These are phyloP conservation scores for Speoplatyrhinus poulsoni DNA, from an alignment of 2,113 vertebrate species.

Conservation along the genomic window DNA sequence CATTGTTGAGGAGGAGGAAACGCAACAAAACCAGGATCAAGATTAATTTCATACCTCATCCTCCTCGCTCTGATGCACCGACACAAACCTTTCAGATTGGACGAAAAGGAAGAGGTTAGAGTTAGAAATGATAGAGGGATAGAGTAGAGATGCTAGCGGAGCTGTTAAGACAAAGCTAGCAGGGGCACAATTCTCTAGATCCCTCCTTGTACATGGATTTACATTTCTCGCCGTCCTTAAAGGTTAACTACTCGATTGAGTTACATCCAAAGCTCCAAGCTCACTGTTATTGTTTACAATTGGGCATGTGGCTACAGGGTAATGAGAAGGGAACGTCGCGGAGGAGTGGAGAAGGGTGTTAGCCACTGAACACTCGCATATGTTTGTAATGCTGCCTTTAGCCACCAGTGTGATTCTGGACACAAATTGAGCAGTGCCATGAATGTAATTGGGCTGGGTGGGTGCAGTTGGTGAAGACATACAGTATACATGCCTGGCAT, in stretches of 20 bases:
- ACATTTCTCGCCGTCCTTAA: not conserved
- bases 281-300: no score
- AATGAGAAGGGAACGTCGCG: no score
- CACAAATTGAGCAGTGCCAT: no score
- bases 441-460: conserved; percentile 24
- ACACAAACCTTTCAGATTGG: conserved; percentile 74
- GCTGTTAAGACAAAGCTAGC: conserved; percentile 42
- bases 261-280: no score
- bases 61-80: conserved; percentile 62
- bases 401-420: no score
- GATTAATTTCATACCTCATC: conserved; percentile 77
- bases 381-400: no score
- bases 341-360: no score
- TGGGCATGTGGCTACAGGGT: no score
- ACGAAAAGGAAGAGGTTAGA: conserved; percentile 46
- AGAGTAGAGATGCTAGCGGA: conserved; percentile 55
- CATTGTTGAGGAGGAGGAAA: conserved; percentile 71
- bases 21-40: conserved; percentile 75
- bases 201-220: conserved; percentile 42
- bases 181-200: conserved; percentile 55
- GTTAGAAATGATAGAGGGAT: conserved; percentile 62
- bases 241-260: no score
- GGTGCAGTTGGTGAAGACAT: conserved; percentile 28
- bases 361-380: no score
- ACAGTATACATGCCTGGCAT: conserved; percentile 20